Percentiles rank a stretch among this genome's conserved stretches.
phyloP scores from a whole-genome alignment of 2,888 invertebrate species.

The Mellilla xanthometata region DNA sequence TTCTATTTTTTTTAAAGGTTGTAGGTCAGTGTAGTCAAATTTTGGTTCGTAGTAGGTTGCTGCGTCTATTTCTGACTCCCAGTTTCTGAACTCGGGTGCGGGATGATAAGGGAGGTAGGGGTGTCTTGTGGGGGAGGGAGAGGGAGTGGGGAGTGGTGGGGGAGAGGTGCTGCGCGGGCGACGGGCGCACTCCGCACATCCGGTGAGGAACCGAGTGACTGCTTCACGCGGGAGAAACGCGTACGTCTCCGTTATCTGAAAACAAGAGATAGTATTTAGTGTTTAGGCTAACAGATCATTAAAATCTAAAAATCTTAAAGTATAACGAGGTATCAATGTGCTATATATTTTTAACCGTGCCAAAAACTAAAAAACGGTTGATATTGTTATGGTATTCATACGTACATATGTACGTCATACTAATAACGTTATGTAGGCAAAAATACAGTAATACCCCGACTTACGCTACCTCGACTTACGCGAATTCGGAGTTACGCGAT shows the following conservation, averaged over 20 bases:
- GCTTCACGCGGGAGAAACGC: constrained; percentile 98
- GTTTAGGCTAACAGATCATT: too few species aligned
- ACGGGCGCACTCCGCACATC: constrained; percentile 96
- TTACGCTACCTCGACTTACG: too few species aligned
- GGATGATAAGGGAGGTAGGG: constrained; percentile 68
- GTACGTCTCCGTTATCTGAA: constrained; percentile 97
- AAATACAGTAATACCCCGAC: too few species aligned
- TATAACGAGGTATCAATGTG: too few species aligned
- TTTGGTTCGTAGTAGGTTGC: constrained; percentile 73
- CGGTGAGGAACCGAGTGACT: constrained; percentile 96
- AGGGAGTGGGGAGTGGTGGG: constrained; percentile 76
- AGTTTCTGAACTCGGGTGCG: constrained; percentile 74
- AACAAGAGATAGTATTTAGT: constrained; percentile 42
- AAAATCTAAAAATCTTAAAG: too few species aligned
- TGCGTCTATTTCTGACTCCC: constrained; percentile 80
- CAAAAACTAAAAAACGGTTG: too few species aligned
- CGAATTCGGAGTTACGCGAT: too few species aligned
- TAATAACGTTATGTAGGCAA: too few species aligned
- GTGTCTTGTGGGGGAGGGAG: constrained; percentile 74
- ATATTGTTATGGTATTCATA: too few species aligned
- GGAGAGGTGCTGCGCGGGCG: constrained; percentile 87
- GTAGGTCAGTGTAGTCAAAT: constrained; percentile 63
- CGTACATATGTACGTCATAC: too few species aligned
- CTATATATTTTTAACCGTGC: too few species aligned
- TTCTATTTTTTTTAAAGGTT: constrained; percentile 69